Base-by-base conservation (phyloP, 2,888 invertebrate genomes). In the Branchipolynoe longqiensis region DNA sequence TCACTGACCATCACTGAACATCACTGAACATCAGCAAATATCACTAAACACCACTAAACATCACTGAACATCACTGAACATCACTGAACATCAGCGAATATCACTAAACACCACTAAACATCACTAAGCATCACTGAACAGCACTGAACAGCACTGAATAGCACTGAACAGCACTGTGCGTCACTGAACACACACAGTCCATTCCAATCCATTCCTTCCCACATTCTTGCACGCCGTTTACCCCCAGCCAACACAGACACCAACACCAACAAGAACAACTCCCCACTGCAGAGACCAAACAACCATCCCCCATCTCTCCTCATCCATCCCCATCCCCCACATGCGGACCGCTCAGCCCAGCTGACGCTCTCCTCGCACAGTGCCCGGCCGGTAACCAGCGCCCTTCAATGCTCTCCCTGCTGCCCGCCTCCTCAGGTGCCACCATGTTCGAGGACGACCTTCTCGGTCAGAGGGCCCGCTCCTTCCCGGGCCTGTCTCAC, bases 361-460 rank as follows among this genome's bases (percentile, higher is more conserved):
- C 25, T 8, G 18, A 59, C 18, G 59, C n/a, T 8, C 8, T 6
- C 12, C 25, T n/a, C 12, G 4, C 59, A 25, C 3, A n/a, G 14
- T 48, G 31, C 28, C 14, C 62, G 31, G 28, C 38, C 33, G 41
- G 33, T 38, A 28, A 38, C 36, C 22, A 73, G 22, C 1, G 38
- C 38, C 73, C 48, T 25, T 54, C 73, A 31, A 85, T 85, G 83
- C 86, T 84, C 73, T 85, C 86, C 36, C 85, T 85, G 36, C 74
- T 69, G n/a, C 85, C 82, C 12, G 38, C 86, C 28, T 62, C 86
- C 41, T 38, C 81, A 59, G 62, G 81, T 41, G 40, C 83, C n/a
- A 64, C 54, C 38, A 92, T 92, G 92, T 92, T 92, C 83, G 92
- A 92, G 54, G 93, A 93, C 14, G 92, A 93, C 83, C 83, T 92